Evolutionary conservation across 2,888 invertebrate genomes (phyloP).

Genomic region (Entomobrya multifasciata): DNA sequence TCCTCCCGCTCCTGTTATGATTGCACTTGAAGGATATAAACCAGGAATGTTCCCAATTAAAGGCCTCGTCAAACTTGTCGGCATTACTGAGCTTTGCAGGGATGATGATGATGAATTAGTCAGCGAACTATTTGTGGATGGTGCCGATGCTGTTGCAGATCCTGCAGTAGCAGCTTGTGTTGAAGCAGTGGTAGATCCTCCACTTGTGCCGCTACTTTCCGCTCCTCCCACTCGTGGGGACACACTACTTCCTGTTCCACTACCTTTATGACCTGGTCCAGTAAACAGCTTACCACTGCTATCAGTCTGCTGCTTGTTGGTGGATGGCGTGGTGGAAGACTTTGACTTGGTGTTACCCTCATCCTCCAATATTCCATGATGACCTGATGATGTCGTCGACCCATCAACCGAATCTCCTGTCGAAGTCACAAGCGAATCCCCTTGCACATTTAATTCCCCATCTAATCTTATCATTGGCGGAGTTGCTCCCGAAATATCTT

Average conservation of each 20-base stretch:
- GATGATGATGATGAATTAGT: not conserved
- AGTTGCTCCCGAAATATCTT: conserved; percentile 45
- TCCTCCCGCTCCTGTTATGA: conserved; percentile 49
- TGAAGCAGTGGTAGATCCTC: conserved; percentile 10
- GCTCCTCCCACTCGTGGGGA: not conserved
- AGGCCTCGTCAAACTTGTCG: conserved; percentile 54
- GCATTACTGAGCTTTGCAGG: conserved; percentile 45
- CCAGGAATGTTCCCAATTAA: conserved; percentile 72
- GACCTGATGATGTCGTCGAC: no score
- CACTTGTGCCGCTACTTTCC: not conserved
- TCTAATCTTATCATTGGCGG: no score
- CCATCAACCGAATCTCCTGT: conserved; percentile 55
- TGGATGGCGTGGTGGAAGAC: conserved; percentile 44
- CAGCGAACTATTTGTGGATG: not conserved
- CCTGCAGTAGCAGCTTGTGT: not conserved
- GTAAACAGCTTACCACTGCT: conserved; percentile 5
- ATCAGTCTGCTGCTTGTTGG: conserved; percentile 20
- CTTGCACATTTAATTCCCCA: conserved; percentile 53
- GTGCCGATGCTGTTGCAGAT: not conserved
- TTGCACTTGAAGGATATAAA: conserved; percentile 68
- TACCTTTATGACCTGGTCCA: conserved; percentile 39
- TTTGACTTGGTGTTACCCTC: conserved; percentile 52
- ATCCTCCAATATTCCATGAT: conserved; percentile 38
- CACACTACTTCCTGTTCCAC: not conserved
- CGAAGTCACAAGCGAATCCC: conserved; percentile 53